phyloP scores from a whole-genome alignment of 2,113 vertebrate species.

The Leptodactylus fuscus region DNA sequence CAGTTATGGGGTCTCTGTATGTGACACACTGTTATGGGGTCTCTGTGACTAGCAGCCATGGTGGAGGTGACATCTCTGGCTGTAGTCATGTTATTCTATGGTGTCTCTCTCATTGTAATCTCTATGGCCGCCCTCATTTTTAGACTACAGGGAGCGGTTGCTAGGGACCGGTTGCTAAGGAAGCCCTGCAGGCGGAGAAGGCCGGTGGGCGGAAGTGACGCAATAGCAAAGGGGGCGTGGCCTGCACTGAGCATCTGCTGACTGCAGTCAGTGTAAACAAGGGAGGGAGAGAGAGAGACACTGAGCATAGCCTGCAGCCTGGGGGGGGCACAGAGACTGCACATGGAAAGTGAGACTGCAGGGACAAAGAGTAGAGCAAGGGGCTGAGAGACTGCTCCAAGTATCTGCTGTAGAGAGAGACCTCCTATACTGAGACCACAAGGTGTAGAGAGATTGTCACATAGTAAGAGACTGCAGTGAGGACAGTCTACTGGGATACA shows the following conservation, averaged over 20 bases:
- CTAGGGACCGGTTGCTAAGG: conserved; percentile 28
- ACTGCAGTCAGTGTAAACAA: conserved; percentile 49
- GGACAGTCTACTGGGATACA: too few species aligned
- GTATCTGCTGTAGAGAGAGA: not conserved
- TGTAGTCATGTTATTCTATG: too few species aligned
- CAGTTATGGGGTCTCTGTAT: too few species aligned
- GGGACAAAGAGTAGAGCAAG: not conserved
- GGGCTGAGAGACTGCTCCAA: not conserved
- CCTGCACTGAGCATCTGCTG: conserved; percentile 14
- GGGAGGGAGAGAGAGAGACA: conserved; percentile 19
- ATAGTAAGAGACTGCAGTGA: not conserved
- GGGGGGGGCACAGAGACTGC: not conserved
- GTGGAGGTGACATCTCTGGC: too few species aligned
- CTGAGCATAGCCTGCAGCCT: not conserved
- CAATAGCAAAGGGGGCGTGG: not conserved
- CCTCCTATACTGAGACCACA: not conserved
- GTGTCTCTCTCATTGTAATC: too few species aligned
- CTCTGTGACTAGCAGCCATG: too few species aligned
- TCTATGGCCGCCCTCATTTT: too few species aligned
- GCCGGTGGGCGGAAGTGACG: conserved; percentile 21
- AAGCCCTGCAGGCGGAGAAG: not conserved
- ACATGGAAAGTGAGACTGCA: not conserved
- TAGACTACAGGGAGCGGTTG: not conserved
- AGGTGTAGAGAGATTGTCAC: not conserved
- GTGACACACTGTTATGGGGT: too few species aligned